Evolutionary conservation across 2,888 invertebrate genomes (phyloP).

Genomic region (Zaprionus lineosus): DNA sequence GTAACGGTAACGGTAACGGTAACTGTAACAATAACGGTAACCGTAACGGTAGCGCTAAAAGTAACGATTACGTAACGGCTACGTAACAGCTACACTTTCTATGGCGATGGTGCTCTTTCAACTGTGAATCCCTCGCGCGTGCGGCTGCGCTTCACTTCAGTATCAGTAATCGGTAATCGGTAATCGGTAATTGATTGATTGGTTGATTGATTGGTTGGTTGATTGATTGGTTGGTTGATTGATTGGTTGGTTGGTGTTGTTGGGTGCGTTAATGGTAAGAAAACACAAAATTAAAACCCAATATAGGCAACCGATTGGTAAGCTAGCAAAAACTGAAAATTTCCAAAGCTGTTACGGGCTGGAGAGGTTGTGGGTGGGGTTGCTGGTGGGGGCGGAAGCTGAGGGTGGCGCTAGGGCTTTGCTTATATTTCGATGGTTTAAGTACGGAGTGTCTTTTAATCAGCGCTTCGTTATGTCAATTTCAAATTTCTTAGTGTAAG

Average conservation of each 20-base stretch:
- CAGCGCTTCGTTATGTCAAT: slow-evolving; percentile 13
- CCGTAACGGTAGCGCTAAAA: slow-evolving; percentile 31
- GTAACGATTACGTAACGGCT: slow-evolving; percentile 34
- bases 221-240: slow-evolving; percentile 29
- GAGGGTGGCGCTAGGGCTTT: no score
- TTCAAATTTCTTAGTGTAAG: slow-evolving; percentile 42
- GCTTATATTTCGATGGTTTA: no score
- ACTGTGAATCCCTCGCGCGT: slow-evolving; percentile 88
- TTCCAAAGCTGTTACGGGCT: slow-evolving; percentile 36
- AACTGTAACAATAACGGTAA: slow-evolving; percentile 20
- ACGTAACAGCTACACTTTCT: slow-evolving; percentile 44
- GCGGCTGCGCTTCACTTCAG: slow-evolving; percentile 89
- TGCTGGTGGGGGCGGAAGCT: no score
- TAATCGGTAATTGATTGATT: slow-evolving; percentile 41
- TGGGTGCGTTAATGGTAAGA: slow-evolving; percentile 71
- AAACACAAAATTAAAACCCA: slow-evolving; percentile 56
- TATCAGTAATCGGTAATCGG: no score
- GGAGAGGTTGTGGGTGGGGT: no score
- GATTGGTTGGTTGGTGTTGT: slow-evolving; percentile 36
- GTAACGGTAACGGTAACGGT: slow-evolving; percentile 23
- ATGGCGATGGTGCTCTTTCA: slow-evolving; percentile 85
- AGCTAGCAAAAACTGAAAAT: slow-evolving; percentile 44
- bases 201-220: slow-evolving; percentile 41
- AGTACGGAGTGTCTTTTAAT: no score
- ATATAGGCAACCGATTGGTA: slow-evolving; percentile 59